Percentiles rank a stretch among this genome's conserved stretches.
Conservation (phyloP, 2,797 vertebrate genomes). For the Mionectes olivaceus region DNA sequence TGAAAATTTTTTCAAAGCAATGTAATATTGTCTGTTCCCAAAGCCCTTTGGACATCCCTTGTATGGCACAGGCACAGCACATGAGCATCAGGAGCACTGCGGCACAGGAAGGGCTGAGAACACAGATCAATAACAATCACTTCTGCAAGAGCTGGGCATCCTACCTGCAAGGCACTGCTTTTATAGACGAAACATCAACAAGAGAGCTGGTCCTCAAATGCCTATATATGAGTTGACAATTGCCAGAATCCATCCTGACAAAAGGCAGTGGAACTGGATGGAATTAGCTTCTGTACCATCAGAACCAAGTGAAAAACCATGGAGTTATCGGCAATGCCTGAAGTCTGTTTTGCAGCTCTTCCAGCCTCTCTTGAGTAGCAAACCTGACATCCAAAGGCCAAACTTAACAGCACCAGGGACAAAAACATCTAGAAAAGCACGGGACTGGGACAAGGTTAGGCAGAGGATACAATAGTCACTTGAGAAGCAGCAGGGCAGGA, state of each 20-base stretch:
- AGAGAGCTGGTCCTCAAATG: not conserved
- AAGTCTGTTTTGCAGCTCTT: not conserved
- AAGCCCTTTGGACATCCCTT: not conserved
- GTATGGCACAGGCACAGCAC: not conserved
- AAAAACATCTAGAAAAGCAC: not conserved
- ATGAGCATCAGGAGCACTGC: not conserved
- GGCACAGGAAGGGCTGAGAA: not conserved
- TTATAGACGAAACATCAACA: not conserved
- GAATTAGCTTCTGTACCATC: not conserved
- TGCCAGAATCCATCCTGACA: not conserved
- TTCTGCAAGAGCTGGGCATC: not conserved
- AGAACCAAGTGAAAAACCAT: not conserved
- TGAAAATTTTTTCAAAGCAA: not conserved
- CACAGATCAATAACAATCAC: not conserved
- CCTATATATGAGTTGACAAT: not conserved
- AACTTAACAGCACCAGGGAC: not conserved
- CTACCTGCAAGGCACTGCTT: not conserved
- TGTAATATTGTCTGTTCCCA: not conserved
- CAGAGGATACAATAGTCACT: not conserved
- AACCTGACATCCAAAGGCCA: not conserved
- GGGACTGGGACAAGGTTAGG: not conserved
- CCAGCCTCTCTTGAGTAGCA: not conserved
- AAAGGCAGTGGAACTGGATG: not conserved
- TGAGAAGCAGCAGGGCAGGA: not conserved
- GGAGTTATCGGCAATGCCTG: not conserved